Evolutionary conservation across 2,113 vertebrate species (phyloP).

Genomic region (Tenebrosternarchus preto): DNA sequence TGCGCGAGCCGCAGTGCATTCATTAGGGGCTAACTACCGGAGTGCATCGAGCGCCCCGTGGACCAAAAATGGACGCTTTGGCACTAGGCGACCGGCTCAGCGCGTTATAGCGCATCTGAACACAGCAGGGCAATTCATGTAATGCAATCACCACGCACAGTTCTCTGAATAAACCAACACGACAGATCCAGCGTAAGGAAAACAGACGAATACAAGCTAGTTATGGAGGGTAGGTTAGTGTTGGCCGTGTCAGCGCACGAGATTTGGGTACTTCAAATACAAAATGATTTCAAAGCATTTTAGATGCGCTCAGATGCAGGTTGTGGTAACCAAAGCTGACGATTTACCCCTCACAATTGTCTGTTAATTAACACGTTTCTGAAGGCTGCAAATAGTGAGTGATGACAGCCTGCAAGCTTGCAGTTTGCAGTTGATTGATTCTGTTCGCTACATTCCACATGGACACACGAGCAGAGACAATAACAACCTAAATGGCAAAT

Average conservation of each 20-base stretch:
- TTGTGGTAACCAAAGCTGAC: background rate
- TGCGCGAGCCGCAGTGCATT: slow-evolving; percentile 73
- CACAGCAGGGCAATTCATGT: background rate
- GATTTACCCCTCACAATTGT: background rate
- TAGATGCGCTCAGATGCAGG: background rate
- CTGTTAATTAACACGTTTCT: background rate
- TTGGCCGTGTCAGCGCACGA: too few species aligned
- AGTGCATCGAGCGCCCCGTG: slow-evolving; percentile 50
- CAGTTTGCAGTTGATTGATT: slow-evolving; percentile 43
- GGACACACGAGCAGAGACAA: slow-evolving; percentile 20
- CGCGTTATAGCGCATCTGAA: background rate
- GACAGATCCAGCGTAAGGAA: background rate
- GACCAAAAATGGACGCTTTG: slow-evolving; percentile 1
- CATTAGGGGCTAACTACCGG: slow-evolving; percentile 57
- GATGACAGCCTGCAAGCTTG: slow-evolving; percentile 44
- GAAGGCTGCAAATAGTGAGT: slow-evolving; percentile 14
- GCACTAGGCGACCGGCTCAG: too few species aligned
- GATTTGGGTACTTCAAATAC: background rate
- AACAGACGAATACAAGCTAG: background rate
- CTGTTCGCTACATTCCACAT: slow-evolving; percentile 38
- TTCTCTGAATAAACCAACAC: background rate
- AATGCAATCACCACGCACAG: background rate
- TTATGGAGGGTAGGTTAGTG: background rate
- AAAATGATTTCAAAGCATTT: too few species aligned
- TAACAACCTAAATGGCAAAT: slow-evolving; percentile 5